Evolutionary conservation across 2,113 vertebrate species (phyloP), one percentile per base, ranked within the genome.

Genomic region (Irena cyanogastra): DNA sequence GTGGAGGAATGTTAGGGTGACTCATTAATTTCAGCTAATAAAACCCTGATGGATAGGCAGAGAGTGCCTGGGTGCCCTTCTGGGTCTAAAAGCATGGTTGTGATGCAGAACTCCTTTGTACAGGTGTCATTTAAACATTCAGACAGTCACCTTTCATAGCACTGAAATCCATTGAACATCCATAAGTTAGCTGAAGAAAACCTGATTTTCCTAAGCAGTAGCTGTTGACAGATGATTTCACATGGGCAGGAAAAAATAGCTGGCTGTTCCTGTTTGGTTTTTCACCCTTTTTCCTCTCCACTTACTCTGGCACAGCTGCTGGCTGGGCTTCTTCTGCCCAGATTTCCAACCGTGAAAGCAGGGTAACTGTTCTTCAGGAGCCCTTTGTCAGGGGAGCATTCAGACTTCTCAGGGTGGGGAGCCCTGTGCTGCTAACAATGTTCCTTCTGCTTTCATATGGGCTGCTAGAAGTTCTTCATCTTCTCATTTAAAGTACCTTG

Each of bases 11-110:
- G 26, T 24, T 9, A 65, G 41, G 9, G 4, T 65, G 70, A 11
- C 14, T 53, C 6, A 4, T 16, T 70, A 14, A 53, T 81, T 77
- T 57, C n/a, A 75, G 16, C 17, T n/a, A 30, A 26, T 35, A 11
- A 54, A 82, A 28, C 13, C 22, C 9, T 5, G 10, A 16, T 37
- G 24, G 19, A 13, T 35, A 26, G 49, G 49, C 63, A 68, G 52
- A 37, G 47, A 23, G 26, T 1, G 4, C 0, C 2, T 37, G 9
- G 17, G 42, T 1, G 1, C 31, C 7, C 30, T 72, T 35, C 2
- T 22, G 26, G 23, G 21, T 44, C 16, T 83, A 1, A 66, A 60
- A 52, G 44, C 37, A 18, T 22, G 6, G 6, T 6, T 56, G 20
- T 33, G 33, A 10, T 60, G 31, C 15, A 4, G 11, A n/a, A 4